Evolutionary conservation across 1,140 invertebrate species (phyloP).

Genomic region (Drosophila baimaii): DNA sequence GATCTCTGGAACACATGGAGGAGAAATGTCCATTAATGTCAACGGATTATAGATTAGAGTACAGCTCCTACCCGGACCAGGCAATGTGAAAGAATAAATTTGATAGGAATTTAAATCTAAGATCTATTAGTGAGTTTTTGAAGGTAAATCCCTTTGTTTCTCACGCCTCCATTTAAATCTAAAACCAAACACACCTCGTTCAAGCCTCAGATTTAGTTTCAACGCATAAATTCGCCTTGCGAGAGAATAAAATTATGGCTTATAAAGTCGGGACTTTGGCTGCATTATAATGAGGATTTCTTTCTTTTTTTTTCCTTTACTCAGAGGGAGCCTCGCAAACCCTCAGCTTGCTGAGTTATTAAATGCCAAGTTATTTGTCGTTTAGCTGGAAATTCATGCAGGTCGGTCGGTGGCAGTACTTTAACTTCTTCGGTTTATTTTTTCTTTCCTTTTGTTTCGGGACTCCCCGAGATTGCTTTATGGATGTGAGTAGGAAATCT

Average conservation of each 20-base stretch:
- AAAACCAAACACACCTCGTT: conserved; percentile 4
- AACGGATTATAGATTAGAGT: not conserved
- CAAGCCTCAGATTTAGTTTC: conserved; percentile 58
- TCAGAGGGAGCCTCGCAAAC: conserved; percentile 8
- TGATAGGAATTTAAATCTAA: not conserved
- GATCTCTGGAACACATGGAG: conserved; percentile 1
- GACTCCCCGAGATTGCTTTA: conserved; percentile 64
- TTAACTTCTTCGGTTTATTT: conserved; percentile 47
- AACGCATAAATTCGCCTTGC: conserved; percentile 68
- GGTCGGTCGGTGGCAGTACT: conserved; percentile 60
- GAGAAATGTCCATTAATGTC: not conserved
- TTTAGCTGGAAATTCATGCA: conserved; percentile 78
- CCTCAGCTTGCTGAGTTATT: conserved; percentile 66
- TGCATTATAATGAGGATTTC: conserved; percentile 65
- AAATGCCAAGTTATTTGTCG: conserved; percentile 83
- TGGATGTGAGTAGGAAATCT: conserved; percentile 79
- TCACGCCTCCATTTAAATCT: not conserved
- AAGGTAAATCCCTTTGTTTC: not conserved
- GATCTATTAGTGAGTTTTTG: not conserved
- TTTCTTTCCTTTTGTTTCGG: conserved; percentile 12
- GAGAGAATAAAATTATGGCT: conserved; percentile 72
- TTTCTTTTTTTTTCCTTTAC: no score
- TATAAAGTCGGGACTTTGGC: conserved; percentile 59
- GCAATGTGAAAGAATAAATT: not conserved
- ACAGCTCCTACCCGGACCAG: no score